A percentile compares a stretch with the other conserved stretches of the same genome.
These are phyloP conservation scores for Campopleginae sp. DNA, from an alignment of 2,888 invertebrate species.

Conservation along the genomic window DNA sequence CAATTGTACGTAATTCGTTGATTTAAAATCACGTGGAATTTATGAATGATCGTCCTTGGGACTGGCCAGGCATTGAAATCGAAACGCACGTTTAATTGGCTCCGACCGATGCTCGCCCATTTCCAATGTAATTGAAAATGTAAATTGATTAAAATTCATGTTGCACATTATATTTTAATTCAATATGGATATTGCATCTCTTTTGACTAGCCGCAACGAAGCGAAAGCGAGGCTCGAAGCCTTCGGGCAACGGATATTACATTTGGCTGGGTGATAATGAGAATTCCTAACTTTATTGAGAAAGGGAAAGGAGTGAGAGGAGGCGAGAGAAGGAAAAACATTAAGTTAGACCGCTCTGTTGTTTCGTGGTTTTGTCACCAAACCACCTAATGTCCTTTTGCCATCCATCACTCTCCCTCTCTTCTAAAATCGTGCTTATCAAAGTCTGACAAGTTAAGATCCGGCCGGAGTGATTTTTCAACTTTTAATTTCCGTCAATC, in stretches of 20 bases:
- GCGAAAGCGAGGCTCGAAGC: constrained; percentile 46
- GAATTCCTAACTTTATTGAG: constrained; percentile 51
- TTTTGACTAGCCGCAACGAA: constrained; percentile 3
- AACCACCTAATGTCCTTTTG: constrained; percentile 33
- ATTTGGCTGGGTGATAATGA: constrained; percentile 52
- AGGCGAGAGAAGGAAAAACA: neutral
- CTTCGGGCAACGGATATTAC: constrained; percentile 44
- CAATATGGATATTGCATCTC: constrained; percentile 16
- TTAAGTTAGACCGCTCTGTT: constrained; percentile 34
- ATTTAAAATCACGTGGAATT: neutral
- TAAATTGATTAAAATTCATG: constrained; percentile 8
- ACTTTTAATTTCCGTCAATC: neutral
- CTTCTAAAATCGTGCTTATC: neutral
- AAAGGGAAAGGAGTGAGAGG: constrained; percentile 16
- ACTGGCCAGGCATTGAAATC: neutral
- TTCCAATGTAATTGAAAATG: neutral
- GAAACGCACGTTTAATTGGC: neutral
- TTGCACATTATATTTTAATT: neutral
- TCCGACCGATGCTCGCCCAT: neutral
- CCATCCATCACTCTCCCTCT: constrained; percentile 35
- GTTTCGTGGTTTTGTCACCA: constrained; percentile 47
- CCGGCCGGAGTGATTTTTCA: neutral
- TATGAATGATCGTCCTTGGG: neutral
- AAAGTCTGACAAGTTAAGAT: neutral
- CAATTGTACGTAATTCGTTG: constrained; percentile 1